Evolutionary conservation across 1,140 invertebrate species (phyloP).

Genomic region (Drosophila micromelanica): DNA sequence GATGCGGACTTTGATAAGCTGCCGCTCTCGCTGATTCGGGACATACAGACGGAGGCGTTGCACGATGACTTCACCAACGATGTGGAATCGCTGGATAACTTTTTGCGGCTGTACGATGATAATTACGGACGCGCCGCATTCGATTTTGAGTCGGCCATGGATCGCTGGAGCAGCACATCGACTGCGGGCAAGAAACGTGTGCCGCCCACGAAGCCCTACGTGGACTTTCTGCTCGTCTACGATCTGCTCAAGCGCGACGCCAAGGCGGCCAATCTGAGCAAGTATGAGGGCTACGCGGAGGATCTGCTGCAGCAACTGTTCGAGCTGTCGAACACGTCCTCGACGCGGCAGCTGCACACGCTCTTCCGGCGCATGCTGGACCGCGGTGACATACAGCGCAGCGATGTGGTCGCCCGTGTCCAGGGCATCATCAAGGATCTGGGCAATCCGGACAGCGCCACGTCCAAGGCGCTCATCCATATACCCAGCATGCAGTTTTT

Average conservation of each 20-base stretch:
- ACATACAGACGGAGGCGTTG: slow-evolving; percentile 70
- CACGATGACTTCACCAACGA: slow-evolving; percentile 79
- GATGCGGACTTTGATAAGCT: slow-evolving; percentile 71
- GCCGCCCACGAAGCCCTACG: slow-evolving; percentile 83
- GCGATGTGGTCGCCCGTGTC: slow-evolving; percentile 76
- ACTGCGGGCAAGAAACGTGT: slow-evolving; percentile 83
- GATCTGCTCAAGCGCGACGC: slow-evolving; percentile 83
- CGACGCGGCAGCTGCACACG: slow-evolving; percentile 71
- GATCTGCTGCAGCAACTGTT: slow-evolving; percentile 69
- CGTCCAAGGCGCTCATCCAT: slow-evolving; percentile 66
- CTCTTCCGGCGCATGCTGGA: slow-evolving; percentile 77
- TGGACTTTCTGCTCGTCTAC: slow-evolving; percentile 81
- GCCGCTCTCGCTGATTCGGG: slow-evolving; percentile 71
- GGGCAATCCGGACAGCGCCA: slow-evolving; percentile 74
- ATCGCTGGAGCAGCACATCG: slow-evolving; percentile 75
- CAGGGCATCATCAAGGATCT: slow-evolving; percentile 79
- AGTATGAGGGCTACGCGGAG: slow-evolving; percentile 81
- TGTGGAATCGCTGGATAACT: slow-evolving; percentile 81
- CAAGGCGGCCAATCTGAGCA: slow-evolving; percentile 77
- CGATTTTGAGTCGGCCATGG: slow-evolving; percentile 73
- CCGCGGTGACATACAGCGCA: slow-evolving; percentile 74
- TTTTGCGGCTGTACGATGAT: slow-evolving; percentile 81
- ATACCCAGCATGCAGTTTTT: slow-evolving; percentile 81
- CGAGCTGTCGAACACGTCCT: slow-evolving; percentile 68
- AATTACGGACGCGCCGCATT: slow-evolving; percentile 78